phyloP scores from a whole-genome alignment of 2,888 invertebrate species.

The Coenonympha glycerion region DNA sequence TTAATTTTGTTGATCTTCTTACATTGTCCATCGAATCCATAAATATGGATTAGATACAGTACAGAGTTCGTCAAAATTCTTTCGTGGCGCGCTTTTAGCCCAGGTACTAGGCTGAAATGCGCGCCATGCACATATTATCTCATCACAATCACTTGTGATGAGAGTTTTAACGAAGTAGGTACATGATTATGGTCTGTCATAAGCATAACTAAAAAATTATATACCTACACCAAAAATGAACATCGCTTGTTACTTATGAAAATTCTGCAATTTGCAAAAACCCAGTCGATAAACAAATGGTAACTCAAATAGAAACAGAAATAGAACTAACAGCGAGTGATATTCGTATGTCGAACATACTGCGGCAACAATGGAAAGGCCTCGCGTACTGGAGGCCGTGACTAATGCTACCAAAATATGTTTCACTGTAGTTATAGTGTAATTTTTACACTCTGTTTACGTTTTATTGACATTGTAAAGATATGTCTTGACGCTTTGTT shows the following conservation, averaged over 20 bases:
- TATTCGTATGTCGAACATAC: slow-evolving; percentile 57
- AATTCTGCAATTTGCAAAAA: slow-evolving; percentile 48
- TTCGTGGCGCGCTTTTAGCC: too few species aligned
- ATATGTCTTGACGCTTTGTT: background rate
- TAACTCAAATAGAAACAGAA: slow-evolving; percentile 54
- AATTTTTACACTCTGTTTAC: slow-evolving; percentile 9
- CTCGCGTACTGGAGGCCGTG: slow-evolving; percentile 43
- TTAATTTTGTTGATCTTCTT: too few species aligned
- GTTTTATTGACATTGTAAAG: slow-evolving; percentile 3
- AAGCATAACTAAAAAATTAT: background rate
- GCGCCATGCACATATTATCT: too few species aligned
- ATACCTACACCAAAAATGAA: slow-evolving; percentile 36
- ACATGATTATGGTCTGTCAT: background rate
- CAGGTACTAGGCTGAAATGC: too few species aligned
- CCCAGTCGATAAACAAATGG: slow-evolving; percentile 50
- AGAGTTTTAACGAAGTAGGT: background rate
- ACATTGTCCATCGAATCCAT: too few species aligned
- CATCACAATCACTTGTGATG: background rate
- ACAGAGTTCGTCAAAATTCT: too few species aligned
- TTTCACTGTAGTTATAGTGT: slow-evolving; percentile 42
- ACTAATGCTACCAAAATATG: slow-evolving; percentile 57
- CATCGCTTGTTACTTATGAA: slow-evolving; percentile 49
- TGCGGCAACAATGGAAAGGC: slow-evolving; percentile 59
- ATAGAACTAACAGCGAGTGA: slow-evolving; percentile 51
- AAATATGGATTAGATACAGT: too few species aligned